Evolutionary conservation across 2,797 vertebrate species (phyloP).

Genomic region (Podarcis siculus): DNA sequence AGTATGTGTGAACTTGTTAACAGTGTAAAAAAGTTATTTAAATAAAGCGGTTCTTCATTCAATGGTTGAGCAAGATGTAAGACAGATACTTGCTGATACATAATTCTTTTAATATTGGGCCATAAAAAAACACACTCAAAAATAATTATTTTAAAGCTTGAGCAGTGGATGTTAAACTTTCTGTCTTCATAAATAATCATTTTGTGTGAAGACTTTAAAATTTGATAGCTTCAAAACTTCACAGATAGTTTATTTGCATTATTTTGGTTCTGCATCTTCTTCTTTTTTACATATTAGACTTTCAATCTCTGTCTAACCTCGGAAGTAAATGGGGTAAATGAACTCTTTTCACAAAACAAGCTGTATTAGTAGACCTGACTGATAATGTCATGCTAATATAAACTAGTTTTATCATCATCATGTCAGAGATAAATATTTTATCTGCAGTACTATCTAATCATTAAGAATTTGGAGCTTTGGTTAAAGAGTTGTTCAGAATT

Average conservation of each 20-base stretch:
- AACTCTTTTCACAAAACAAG: conserved; percentile 5
- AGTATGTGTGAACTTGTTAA: conserved; percentile 14
- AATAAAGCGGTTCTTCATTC: conserved; percentile 51
- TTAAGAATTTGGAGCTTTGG: background rate
- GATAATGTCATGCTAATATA: background rate
- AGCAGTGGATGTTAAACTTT: background rate
- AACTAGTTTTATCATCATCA: conserved; percentile 18
- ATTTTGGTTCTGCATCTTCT: accelerated
- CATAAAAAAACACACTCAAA: conserved; percentile 24
- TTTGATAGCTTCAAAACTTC: conserved; percentile 22
- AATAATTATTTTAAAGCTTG: conserved; percentile 5
- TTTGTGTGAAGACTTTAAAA: conserved; percentile 20
- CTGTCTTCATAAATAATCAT: background rate
- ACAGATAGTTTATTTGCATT: background rate
- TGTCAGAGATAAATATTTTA: background rate
- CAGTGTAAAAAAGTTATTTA: conserved; percentile 20
- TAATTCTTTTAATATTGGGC: conserved; percentile 32
- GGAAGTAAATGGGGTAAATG: background rate
- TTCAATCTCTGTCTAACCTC: background rate
- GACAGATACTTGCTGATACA: conserved; percentile 33
- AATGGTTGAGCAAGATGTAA: conserved; percentile 27
- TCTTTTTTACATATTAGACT: conserved; percentile 11
- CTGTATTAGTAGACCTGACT: background rate
- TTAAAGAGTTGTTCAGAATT: conserved; percentile 43
- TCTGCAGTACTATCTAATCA: background rate